phyloP scores from a whole-genome alignment of 2,888 invertebrate species.

The Criorhina ranunculi region DNA sequence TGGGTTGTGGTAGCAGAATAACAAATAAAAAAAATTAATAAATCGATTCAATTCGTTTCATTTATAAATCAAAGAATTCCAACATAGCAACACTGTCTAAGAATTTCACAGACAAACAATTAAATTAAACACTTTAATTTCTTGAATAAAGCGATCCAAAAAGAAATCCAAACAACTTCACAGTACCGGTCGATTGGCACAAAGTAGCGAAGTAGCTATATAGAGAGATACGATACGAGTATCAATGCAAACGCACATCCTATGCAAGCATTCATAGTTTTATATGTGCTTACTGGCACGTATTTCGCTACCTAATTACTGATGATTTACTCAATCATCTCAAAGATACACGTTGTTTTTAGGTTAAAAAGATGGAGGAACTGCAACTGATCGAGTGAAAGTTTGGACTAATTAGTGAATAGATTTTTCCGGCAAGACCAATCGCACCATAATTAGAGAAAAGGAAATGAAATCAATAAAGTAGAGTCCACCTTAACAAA shows the following conservation, averaged over 20 bases:
- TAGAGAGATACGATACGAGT: too few relatives aligned
- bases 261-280: background rate
- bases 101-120: conserved; percentile 10
- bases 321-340: conserved; percentile 9
- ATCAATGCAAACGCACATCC: background rate
- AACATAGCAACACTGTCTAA: conserved; percentile 20
- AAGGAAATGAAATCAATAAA: conserved; percentile 25
- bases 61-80: conserved; percentile 1
- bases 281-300: conserved; percentile 31
- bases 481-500: conserved; percentile 7
- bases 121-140: background rate
- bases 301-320: background rate
- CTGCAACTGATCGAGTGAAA: conserved; percentile 27
- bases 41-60: conserved; percentile 6
- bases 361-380: background rate
- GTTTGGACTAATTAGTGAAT: conserved; percentile 16
- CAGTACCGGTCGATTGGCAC: background rate
- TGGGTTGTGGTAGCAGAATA: background rate
- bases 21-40: background rate
- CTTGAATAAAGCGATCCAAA: background rate
- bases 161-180: conserved; percentile 4
- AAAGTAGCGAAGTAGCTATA: background rate
- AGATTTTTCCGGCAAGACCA: background rate
- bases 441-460: conserved; percentile 11
- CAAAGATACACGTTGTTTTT: background rate